Conservation (phyloP, 1,140 invertebrate genomes). For the Chymomyza costata region DNA sequence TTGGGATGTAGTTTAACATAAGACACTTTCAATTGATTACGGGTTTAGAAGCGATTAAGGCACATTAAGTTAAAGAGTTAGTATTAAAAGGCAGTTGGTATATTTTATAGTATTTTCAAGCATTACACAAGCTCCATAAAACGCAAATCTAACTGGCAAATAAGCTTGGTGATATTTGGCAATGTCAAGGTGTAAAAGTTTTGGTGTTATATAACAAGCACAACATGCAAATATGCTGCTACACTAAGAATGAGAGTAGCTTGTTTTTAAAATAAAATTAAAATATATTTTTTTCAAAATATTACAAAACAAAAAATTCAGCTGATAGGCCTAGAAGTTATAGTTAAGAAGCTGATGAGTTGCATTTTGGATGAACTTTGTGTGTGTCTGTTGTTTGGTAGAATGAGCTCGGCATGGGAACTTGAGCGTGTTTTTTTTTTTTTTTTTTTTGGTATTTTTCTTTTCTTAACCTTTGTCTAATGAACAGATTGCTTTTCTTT, state of each 20-base stretch:
- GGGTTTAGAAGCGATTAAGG: too few relatives aligned
- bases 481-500: constrained; percentile 65
- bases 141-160: constrained; percentile 24
- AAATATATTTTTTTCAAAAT: constrained; percentile 24
- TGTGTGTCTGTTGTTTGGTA: constrained; percentile 9
- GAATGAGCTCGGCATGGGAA: constrained; percentile 18
- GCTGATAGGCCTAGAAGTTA: constrained; percentile 3
- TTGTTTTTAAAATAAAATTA: constrained; percentile 26
- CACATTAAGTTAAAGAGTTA: too few relatives aligned
- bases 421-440: too few relatives aligned
- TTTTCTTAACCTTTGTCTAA: constrained; percentile 44
- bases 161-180: constrained; percentile 14
- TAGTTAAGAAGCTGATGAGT: constrained; percentile 53
- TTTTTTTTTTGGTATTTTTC: too few relatives aligned
- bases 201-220: constrained; percentile 42
- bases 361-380: constrained; percentile 9
- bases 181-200: constrained; percentile 21
- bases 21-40: too few relatives aligned
- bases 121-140: constrained; percentile 55
- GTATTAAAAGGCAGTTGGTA: too few relatives aligned
- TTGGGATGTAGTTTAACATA: too few relatives aligned
- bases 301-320: constrained; percentile 29
- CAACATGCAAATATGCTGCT: constrained; percentile 58
- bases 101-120: too few relatives aligned
- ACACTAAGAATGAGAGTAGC: constrained; percentile 38